Percentiles rank a stretch among this genome's conserved stretches.
Conservation (phyloP, 2,113 vertebrate species). For the Puffinus mauretanicus region DNA sequence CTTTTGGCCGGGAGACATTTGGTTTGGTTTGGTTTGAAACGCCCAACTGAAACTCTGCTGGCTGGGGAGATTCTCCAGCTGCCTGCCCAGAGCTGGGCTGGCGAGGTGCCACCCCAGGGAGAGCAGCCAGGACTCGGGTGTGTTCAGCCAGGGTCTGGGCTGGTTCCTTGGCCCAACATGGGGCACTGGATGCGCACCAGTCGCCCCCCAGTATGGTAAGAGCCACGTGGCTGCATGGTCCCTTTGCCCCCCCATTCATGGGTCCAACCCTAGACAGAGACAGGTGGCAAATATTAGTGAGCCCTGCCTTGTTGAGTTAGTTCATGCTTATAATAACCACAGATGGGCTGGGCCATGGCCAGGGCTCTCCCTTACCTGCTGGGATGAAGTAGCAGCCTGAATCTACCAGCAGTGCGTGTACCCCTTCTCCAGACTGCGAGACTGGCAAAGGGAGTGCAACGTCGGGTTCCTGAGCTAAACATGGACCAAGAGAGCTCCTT, state of each 20-base stretch:
- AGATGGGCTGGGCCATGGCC: neutral
- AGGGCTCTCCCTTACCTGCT: neutral
- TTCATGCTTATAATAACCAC: neutral
- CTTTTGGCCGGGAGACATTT: neutral
- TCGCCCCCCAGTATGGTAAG: fast-evolving
- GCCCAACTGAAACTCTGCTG: neutral
- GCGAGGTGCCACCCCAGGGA: neutral
- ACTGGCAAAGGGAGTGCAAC: neutral
- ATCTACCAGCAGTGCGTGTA: fast-evolving
- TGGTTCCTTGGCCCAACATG: neutral
- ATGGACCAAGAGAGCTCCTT: neutral
- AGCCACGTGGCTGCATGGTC: fast-evolving
- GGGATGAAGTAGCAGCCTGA: neutral
- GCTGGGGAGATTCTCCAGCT: neutral
- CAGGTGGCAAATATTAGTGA: neutral
- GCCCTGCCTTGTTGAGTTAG: neutral
- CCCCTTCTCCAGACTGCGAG: neutral
- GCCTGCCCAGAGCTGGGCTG: neutral
- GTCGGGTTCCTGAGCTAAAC: neutral
- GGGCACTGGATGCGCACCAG: neutral
- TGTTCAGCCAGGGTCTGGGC: neutral
- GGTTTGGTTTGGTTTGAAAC: neutral
- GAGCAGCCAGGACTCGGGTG: neutral
- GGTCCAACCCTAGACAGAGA: neutral
- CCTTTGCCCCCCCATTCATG: neutral